These are phyloP conservation scores for Gavia stellata DNA, from an alignment of 2,113 vertebrate genomes.

Conservation along the genomic window DNA sequence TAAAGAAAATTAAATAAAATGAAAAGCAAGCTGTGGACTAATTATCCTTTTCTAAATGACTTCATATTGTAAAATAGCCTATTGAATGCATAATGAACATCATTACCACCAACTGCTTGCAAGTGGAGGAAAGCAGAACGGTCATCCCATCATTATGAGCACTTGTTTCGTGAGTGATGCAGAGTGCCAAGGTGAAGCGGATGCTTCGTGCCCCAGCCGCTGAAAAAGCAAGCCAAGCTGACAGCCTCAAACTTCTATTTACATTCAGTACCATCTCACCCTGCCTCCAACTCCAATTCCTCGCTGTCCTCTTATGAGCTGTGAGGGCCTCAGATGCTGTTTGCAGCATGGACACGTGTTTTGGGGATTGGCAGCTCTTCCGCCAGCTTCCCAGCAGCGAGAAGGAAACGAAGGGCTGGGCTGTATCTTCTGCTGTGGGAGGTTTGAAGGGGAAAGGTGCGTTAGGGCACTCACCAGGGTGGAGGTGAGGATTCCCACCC, in stretches of 20 bases:
- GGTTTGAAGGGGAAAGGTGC: background rate
- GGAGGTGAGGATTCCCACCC: background rate
- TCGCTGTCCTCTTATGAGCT: background rate
- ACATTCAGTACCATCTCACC: background rate
- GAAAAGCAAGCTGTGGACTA: conserved; percentile 65
- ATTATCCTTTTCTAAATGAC: conserved; percentile 69
- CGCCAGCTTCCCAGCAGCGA: background rate
- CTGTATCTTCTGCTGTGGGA: background rate
- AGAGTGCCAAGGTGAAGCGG: background rate
- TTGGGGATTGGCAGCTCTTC: background rate
- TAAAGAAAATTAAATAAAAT: conserved; percentile 73
- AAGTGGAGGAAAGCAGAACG: background rate
- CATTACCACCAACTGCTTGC: conserved; percentile 41
- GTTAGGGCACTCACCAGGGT: background rate
- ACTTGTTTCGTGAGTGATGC: background rate
- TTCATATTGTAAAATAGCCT: conserved; percentile 59
- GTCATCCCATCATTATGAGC: conserved; percentile 31
- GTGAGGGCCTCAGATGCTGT: background rate
- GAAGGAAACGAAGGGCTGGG: background rate
- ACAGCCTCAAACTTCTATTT: background rate
- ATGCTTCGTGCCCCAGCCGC: background rate
- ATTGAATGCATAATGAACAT: conserved; percentile 52
- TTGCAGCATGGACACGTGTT: background rate
- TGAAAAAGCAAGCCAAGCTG: background rate
- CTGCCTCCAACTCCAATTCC: background rate